Evolutionary conservation across 2,888 invertebrate species (phyloP).

Genomic region (Halocaridina rubra): DNA sequence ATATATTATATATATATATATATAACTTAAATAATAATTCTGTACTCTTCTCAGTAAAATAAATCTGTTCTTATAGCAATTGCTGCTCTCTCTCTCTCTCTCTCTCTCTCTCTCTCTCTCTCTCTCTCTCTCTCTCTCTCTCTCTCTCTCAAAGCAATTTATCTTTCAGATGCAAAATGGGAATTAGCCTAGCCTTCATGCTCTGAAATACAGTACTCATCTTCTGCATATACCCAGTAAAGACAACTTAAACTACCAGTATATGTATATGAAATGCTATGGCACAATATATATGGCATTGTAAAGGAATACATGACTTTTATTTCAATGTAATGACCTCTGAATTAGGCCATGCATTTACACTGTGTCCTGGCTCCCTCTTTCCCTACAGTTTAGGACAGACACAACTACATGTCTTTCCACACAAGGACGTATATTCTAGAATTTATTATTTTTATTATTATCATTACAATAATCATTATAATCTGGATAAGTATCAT

Average conservation of each 20-base stretch:
- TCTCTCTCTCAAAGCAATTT: too few species aligned
- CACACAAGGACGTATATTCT: conserved; percentile 21
- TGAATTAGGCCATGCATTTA: too few species aligned
- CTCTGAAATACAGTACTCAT: not conserved
- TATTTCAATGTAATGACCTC: too few species aligned
- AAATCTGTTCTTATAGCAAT: not conserved
- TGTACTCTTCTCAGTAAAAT: not conserved
- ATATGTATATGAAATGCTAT: too few species aligned
- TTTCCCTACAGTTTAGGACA: not conserved
- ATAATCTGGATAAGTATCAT: not conserved
- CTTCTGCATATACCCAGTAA: too few species aligned
- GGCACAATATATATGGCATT: too few species aligned
- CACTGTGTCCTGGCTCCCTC: not conserved
- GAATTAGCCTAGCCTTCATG: not conserved
- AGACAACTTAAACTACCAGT: too few species aligned
- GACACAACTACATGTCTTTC: not conserved
- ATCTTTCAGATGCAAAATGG: not conserved
- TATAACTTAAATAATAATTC: not conserved
- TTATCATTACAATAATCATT: not conserved
- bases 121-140: not conserved
- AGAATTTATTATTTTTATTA: not conserved
- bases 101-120: too few species aligned
- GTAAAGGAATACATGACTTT: too few species aligned
- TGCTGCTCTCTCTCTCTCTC: too few species aligned
- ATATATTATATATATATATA: not conserved